These are phyloP conservation scores for Augochlora pura DNA, from an alignment of 1,140 invertebrate genomes.

Conservation along the genomic window DNA sequence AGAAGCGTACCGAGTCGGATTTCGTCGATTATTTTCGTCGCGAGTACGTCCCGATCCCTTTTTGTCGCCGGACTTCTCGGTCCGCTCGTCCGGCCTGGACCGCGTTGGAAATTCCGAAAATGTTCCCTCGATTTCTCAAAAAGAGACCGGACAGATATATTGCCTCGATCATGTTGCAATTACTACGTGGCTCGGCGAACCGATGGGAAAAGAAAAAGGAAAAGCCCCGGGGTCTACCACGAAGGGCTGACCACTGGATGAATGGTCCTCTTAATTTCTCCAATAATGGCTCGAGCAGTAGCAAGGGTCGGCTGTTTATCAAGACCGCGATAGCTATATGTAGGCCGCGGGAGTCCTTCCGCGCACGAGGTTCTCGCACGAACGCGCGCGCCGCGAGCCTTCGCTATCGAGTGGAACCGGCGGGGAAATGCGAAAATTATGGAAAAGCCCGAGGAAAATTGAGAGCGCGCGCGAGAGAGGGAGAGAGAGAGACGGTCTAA, in stretches of 20 bases:
- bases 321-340: constrained; percentile 56
- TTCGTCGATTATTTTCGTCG: neutral
- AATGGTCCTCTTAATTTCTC: constrained; percentile 73
- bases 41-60: neutral
- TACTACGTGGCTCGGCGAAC: constrained; percentile 20
- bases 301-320: constrained; percentile 67
- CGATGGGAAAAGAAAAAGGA: constrained; percentile 19
- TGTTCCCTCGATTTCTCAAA: neutral
- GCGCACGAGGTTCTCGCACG: constrained; percentile 48
- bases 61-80: neutral
- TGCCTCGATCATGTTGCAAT: constrained; percentile 23
- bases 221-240: constrained; percentile 20
- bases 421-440: neutral
- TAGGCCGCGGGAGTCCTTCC: constrained; percentile 48
- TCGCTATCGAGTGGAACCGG: constrained; percentile 1
- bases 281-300: constrained; percentile 66
- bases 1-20: no score
- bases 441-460: neutral
- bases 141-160: constrained; percentile 1
- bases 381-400: constrained; percentile 33
- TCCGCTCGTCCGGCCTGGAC: neutral
- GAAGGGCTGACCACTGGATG: constrained; percentile 54
- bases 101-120: neutral
- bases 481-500: constrained; percentile 14
- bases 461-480: no score